Evolutionary conservation across 2,888 invertebrate species (phyloP).

Genomic region (Philaethria dido): DNA sequence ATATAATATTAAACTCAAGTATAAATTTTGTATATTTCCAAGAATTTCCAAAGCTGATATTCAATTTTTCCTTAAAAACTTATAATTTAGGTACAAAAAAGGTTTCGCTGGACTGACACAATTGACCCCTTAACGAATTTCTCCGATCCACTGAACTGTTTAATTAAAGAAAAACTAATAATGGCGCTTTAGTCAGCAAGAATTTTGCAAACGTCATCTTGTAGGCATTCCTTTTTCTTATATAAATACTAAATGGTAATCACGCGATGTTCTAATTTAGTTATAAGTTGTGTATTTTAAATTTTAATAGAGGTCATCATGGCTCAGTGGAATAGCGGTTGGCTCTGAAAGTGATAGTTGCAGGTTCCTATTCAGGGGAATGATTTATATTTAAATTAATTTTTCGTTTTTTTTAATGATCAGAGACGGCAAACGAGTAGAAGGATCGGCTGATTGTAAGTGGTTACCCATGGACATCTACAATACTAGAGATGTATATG

Average conservation of each 20-base stretch:
- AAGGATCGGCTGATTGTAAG: no score
- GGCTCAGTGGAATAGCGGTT: no score
- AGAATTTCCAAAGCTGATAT: neutral
- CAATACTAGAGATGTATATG: no score
- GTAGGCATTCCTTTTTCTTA: slow-evolving; percentile 25
- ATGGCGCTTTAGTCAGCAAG: slow-evolving; percentile 33
- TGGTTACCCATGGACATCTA: no score
- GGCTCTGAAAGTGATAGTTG: no score
- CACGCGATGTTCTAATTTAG: slow-evolving; percentile 5
- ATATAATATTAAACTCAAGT: neutral
- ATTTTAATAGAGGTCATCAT: no score
- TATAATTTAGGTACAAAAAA: slow-evolving; percentile 20
- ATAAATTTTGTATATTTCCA: neutral
- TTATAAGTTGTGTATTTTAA: neutral
- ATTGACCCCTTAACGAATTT: slow-evolving; percentile 31
- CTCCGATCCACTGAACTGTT: slow-evolving; percentile 37
- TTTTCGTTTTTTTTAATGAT: no score
- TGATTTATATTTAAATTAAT: no score
- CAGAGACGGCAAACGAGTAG: no score
- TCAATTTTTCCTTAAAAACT: slow-evolving; percentile 1
- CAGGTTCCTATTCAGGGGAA: no score
- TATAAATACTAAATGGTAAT: slow-evolving; percentile 19
- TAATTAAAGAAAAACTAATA: slow-evolving; percentile 39
- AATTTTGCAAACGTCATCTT: slow-evolving; percentile 31
- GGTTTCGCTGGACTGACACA: slow-evolving; percentile 19